Evolutionary conservation across 1,140 invertebrate genomes (phyloP).

Genomic region (Odontomachus brunneus): DNA sequence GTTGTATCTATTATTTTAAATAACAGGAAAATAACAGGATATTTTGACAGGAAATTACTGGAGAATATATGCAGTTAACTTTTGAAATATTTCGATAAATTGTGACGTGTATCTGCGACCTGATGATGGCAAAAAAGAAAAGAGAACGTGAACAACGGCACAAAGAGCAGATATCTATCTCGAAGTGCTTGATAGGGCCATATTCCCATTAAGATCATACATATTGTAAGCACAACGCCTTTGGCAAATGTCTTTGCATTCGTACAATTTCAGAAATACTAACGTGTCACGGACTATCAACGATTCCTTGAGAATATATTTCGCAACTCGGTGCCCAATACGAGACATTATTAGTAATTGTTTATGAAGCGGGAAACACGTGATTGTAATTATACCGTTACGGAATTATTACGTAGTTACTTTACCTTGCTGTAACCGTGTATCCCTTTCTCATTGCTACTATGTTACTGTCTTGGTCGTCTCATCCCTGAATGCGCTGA

Average conservation of each 20-base stretch:
- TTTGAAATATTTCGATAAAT: too few species aligned
- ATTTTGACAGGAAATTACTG: too few species aligned
- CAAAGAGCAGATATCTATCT: constrained; percentile 19
- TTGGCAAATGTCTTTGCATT: constrained; percentile 27
- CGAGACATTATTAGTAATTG: constrained; percentile 9
- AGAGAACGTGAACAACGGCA: constrained; percentile 34
- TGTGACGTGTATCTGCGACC: constrained; percentile 1
- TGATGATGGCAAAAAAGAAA: constrained; percentile 6
- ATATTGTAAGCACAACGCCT: constrained; percentile 18
- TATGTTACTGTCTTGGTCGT: background rate
- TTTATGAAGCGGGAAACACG: background rate
- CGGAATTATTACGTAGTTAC: constrained; percentile 17
- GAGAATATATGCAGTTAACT: too few species aligned
- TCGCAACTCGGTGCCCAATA: background rate
- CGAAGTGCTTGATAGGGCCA: constrained; percentile 36
- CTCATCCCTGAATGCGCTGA: background rate
- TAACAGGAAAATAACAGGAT: too few species aligned
- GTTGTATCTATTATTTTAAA: too few species aligned
- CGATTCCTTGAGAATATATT: constrained; percentile 15
- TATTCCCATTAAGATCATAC: constrained; percentile 24
- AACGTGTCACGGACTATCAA: constrained; percentile 8
- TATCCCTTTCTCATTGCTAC: background rate
- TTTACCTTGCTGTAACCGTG: background rate
- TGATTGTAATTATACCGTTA: constrained; percentile 3
- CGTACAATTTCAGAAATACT: constrained; percentile 28